Percentiles rank a stretch among this genome's conserved stretches.
These are phyloP conservation scores for Nilaparvata lugens DNA, from an alignment of 1,140 invertebrate genomes.

Conservation along the genomic window DNA sequence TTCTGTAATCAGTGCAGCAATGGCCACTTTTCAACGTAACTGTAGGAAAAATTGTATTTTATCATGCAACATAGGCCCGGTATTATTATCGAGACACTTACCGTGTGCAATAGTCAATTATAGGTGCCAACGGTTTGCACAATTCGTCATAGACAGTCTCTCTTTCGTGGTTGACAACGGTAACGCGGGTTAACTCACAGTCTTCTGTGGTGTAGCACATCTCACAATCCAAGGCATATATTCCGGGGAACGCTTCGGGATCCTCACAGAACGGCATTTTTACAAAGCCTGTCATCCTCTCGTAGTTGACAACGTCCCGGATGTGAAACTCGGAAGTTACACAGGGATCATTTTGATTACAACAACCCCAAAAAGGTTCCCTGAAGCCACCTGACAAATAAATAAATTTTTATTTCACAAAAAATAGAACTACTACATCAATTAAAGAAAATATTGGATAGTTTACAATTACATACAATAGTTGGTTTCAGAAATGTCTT, in stretches of 20 bases:
- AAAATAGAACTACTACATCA: no score
- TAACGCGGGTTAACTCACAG: constrained; percentile 81
- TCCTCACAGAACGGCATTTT: constrained; percentile 35
- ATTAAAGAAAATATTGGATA: no score
- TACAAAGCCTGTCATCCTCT: constrained; percentile 37
- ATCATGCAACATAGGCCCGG: not conserved
- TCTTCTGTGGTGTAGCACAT: constrained; percentile 87
- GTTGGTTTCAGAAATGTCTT: no score
- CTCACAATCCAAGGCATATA: constrained; percentile 91
- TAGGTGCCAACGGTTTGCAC: constrained; percentile 75
- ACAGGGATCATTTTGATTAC: constrained; percentile 52
- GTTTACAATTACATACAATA: no score
- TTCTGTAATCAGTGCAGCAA: no score
- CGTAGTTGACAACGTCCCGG: constrained; percentile 54
- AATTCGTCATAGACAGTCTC: constrained; percentile 82
- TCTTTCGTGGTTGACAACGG: constrained; percentile 71
- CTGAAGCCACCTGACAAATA: not conserved
- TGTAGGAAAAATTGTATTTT: no score
- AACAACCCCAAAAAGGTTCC: constrained; percentile 29
- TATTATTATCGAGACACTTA: constrained; percentile 26
- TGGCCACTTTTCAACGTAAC: no score
- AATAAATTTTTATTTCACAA: no score
- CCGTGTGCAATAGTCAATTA: constrained; percentile 86
- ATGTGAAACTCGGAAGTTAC: constrained; percentile 70
- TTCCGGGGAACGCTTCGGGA: constrained; percentile 37